These are phyloP conservation scores for Petrophora chlorosata DNA, from an alignment of 2,888 invertebrate species.

Conservation along the genomic window DNA sequence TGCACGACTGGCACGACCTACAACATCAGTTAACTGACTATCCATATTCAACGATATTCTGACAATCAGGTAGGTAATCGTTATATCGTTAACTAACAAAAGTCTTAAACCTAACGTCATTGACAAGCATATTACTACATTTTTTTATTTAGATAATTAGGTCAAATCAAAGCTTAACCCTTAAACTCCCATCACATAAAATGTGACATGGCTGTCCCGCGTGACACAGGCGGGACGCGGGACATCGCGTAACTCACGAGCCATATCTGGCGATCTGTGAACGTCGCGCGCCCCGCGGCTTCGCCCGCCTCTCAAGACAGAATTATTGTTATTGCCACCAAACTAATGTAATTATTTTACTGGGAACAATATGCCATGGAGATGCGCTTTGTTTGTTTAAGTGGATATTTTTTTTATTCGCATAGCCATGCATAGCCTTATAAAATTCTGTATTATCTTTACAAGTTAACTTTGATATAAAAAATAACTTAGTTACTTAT, in stretches of 20 bases:
- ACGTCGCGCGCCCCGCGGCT: constrained; percentile 52
- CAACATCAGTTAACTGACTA: background rate
- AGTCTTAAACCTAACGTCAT: too few species aligned
- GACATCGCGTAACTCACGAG: constrained; percentile 57
- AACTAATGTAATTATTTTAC: constrained; percentile 81
- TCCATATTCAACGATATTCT: background rate
- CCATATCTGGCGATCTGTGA: constrained; percentile 80
- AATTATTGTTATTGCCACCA: constrained; percentile 80
- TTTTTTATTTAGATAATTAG: constrained; percentile 9
- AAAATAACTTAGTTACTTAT: too few species aligned
- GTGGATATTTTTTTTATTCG: background rate
- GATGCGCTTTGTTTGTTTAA: constrained; percentile 8
- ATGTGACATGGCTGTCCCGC: constrained; percentile 23
- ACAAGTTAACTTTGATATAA: too few species aligned
- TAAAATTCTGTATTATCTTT: too few species aligned
- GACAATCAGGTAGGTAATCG: too few species aligned
- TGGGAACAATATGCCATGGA: constrained; percentile 48
- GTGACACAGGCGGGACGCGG: constrained; percentile 27
- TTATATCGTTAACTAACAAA: too few species aligned
- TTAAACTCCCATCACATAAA: constrained; percentile 6
- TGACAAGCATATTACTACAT: background rate
- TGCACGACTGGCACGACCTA: constrained; percentile 3
- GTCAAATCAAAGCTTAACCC: constrained; percentile 25
- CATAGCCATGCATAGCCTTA: too few species aligned
- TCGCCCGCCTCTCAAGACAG: constrained; percentile 58